phyloP scores from a whole-genome alignment of 2,888 invertebrate species.

The Pseudococcus viburni region DNA sequence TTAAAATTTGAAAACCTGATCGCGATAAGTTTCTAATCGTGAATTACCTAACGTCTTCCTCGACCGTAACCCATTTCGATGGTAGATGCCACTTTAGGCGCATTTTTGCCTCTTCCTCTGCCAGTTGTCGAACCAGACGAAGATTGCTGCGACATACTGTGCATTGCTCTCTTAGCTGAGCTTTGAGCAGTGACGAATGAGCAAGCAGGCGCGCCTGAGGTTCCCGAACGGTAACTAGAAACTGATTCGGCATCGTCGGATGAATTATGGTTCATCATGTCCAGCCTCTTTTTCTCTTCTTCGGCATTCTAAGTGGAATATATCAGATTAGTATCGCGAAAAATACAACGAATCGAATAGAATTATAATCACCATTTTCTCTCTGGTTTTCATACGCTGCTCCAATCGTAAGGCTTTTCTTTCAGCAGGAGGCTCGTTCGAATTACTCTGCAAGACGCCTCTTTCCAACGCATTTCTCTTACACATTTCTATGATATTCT shows the following conservation, averaged over 20 bases:
- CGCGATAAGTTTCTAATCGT: not conserved
- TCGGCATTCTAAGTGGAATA: slow-evolving; percentile 16
- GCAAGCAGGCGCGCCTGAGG: not conserved
- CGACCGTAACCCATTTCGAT: not conserved
- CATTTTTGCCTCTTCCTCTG: not conserved
- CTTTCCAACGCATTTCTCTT: not conserved
- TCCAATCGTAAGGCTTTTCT: not conserved
- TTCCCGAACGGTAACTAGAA: not conserved
- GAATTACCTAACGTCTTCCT: not conserved
- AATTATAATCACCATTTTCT: not conserved
- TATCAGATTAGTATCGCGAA: not conserved
- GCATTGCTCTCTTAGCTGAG: not conserved
- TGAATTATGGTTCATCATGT: not conserved
- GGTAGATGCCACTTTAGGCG: not conserved
- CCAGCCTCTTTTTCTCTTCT: not conserved
- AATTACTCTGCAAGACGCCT: slow-evolving; percentile 24
- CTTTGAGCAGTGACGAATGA: not conserved
- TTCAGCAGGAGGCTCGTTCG: not conserved
- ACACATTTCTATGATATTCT: not conserved
- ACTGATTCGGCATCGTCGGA: not conserved
- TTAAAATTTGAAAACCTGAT: not conserved
- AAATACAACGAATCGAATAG: not conserved
- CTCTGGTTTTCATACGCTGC: slow-evolving; percentile 1
- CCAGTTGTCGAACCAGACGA: not conserved
- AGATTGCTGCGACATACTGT: not conserved